phyloP scores from a whole-genome alignment of 2,113 vertebrate species.

The Alligator sinensis region DNA sequence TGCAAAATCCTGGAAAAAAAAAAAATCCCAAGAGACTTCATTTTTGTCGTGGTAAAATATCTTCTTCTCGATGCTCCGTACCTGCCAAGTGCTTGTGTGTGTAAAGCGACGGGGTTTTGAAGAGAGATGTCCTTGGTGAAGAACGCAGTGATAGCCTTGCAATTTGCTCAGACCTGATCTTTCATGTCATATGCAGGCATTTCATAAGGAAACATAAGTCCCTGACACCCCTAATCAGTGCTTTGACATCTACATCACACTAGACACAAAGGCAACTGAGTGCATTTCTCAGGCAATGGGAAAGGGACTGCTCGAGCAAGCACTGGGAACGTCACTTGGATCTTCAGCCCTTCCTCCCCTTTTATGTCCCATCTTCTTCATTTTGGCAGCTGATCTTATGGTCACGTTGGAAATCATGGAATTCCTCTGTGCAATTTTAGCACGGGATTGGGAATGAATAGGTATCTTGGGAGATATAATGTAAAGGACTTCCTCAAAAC shows the following conservation, averaged over 20 bases:
- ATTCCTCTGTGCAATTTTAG: not conserved
- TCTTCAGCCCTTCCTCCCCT: not conserved
- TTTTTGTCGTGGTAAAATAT: not conserved
- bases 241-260: not conserved
- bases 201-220: not conserved
- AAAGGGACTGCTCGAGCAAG: not conserved
- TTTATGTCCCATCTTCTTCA: not conserved
- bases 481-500: rapidly evolving
- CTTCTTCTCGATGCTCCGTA: conserved; percentile 25
- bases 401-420: not conserved
- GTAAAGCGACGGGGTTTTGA: conserved; percentile 3
- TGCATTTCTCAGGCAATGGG: not conserved
- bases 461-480: not conserved
- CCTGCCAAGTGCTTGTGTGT: not conserved
- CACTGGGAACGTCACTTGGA: not conserved
- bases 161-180: not conserved
- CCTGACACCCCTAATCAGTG: not conserved
- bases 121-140: conserved; percentile 57
- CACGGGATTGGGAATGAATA: not conserved
- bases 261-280: not conserved
- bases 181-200: conserved; percentile 21
- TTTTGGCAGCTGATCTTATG: conserved; percentile 34
- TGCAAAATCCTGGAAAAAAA: not conserved
- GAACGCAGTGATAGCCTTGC: not conserved
- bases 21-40: not conserved